Percentiles rank a stretch among this genome's conserved stretches.
Evolutionary conservation across 2,888 invertebrate species (phyloP).

Genomic region (Mantis religiosa): DNA sequence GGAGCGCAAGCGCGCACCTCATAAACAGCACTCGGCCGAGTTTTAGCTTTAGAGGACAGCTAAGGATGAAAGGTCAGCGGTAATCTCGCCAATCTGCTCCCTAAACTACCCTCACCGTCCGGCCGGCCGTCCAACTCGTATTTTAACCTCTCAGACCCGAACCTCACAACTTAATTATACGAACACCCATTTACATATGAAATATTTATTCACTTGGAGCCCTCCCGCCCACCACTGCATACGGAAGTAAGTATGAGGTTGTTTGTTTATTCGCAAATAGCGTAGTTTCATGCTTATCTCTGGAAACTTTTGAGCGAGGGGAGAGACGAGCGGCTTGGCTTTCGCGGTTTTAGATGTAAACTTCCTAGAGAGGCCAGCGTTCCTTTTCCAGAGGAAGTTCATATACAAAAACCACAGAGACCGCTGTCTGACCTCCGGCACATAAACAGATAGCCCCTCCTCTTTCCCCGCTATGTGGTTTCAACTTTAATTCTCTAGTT

Average conservation of each 20-base stretch:
- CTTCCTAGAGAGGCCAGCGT: neutral
- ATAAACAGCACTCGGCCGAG: neutral
- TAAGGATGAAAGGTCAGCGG: neutral
- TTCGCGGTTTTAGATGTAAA: neutral
- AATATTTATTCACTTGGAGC: neutral
- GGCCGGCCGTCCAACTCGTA: neutral
- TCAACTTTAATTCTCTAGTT: neutral
- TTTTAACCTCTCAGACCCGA: neutral
- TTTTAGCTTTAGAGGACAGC: neutral
- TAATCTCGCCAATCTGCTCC: neutral
- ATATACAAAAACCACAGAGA: neutral
- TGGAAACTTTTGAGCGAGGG: neutral
- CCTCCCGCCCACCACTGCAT: neutral
- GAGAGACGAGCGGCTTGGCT: neutral
- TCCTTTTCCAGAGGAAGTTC: neutral
- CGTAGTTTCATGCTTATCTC: neutral
- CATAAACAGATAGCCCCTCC: neutral
- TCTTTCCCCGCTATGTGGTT: neutral
- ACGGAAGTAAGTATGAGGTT: neutral
- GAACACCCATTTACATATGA: neutral
- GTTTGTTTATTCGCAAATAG: neutral
- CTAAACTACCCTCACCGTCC: neutral
- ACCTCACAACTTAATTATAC: neutral
- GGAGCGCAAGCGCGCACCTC: neutral
- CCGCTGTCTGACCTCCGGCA: neutral